Conservation (phyloP, 2,888 invertebrate genomes). For the Volucella bombylans region DNA sequence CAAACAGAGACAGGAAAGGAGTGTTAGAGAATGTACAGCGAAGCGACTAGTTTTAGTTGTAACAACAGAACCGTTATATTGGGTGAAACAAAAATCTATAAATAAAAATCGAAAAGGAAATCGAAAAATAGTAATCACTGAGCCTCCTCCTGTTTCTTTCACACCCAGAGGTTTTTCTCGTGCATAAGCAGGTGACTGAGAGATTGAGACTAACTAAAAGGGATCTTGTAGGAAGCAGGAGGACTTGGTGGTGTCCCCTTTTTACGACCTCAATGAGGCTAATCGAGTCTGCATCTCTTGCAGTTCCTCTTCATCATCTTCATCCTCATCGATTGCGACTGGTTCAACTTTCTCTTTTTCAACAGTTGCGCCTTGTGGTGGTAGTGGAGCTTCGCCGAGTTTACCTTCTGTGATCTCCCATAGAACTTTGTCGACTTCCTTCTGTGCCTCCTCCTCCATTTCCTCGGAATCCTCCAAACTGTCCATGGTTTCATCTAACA, state of each 20-base stretch:
- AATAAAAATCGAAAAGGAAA: background rate
- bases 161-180: conserved; percentile 10
- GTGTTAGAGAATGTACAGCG: conserved; percentile 58
- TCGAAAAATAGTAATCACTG: conserved; percentile 20
- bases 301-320: conserved; percentile 90
- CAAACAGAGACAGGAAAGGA: conserved; percentile 3
- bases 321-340: conserved; percentile 82
- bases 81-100: conserved; percentile 38
- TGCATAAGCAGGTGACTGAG: conserved; percentile 11
- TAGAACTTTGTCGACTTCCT: conserved; percentile 95
- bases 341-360: conserved; percentile 84
- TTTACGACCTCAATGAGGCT: conserved; percentile 93
- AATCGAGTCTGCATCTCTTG: conserved; percentile 95
- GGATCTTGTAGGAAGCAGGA: background rate
- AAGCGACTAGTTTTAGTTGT: conserved; percentile 67
- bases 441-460: conserved; percentile 97
- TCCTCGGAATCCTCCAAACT: conserved; percentile 95
- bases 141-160: conserved; percentile 21
- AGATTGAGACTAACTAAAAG: conserved; percentile 34
- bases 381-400: conserved; percentile 94
- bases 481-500: conserved; percentile 99
- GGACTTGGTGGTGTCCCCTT: background rate
- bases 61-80: conserved; percentile 51
- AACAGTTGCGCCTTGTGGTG: conserved; percentile 86
- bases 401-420: conserved; percentile 96